A percentile compares a stretch with the other conserved stretches of the same genome.
Conservation (phyloP, 1,140 invertebrate species). For the Antheraea mylitta region DNA sequence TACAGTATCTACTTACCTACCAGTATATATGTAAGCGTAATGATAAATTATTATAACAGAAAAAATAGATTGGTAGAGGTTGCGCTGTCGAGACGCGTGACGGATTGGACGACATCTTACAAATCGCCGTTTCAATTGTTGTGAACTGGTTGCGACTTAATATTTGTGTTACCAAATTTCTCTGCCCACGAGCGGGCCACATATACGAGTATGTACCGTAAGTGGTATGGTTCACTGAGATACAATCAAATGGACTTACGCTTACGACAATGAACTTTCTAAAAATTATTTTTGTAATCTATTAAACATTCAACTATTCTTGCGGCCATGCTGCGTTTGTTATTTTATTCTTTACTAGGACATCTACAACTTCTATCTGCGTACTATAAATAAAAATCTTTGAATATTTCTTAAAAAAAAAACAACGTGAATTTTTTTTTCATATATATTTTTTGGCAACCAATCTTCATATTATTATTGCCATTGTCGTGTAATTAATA, state of each 20-base stretch:
- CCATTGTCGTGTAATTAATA: too few relatives aligned
- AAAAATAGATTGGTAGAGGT: slow-evolving; percentile 2
- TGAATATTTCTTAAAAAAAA: too few relatives aligned
- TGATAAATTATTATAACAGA: slow-evolving; percentile 2
- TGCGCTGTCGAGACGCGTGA: slow-evolving; percentile 35
- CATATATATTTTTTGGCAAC: too few relatives aligned
- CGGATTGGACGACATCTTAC: slow-evolving; percentile 46
- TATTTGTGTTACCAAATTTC: slow-evolving; percentile 55
- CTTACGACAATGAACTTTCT: slow-evolving; percentile 53
- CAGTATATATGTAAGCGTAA: neutral
- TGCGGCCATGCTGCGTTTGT: slow-evolving; percentile 7
- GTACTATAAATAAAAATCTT: too few relatives aligned
- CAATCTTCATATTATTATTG: too few relatives aligned
- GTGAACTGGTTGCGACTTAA: slow-evolving; percentile 45
- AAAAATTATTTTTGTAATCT: slow-evolving; percentile 36
- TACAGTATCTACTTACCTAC: neutral
- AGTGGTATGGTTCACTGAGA: slow-evolving; percentile 50
- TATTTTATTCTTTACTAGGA: neutral
- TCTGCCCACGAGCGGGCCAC: slow-evolving; percentile 40
- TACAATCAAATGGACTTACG: slow-evolving; percentile 53
- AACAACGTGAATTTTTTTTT: too few relatives aligned
- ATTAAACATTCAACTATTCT: slow-evolving; percentile 8
- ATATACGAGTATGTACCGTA: slow-evolving; percentile 38
- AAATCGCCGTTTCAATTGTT: slow-evolving; percentile 53
- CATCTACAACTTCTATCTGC: neutral